A percentile compares a stretch with the other conserved stretches of the same genome.
Evolutionary conservation across 2,113 vertebrate genomes (phyloP).

Genomic region (Myotis brandtii): DNA sequence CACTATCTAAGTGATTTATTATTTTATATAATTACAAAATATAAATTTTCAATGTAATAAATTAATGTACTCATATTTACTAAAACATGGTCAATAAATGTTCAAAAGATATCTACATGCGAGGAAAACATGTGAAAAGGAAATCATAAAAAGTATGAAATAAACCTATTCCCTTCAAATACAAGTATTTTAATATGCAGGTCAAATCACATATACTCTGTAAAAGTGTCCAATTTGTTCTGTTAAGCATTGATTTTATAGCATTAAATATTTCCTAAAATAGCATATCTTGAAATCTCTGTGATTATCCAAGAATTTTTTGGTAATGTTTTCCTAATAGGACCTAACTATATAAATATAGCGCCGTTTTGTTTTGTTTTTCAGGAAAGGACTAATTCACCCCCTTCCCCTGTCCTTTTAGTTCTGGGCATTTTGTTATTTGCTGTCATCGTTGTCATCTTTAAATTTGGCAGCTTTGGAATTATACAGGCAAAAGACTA

Average conservation of each 20-base stretch:
- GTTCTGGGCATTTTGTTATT: neutral
- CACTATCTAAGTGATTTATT: neutral
- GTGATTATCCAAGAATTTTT: neutral
- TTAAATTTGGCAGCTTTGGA: slow-evolving; percentile 18
- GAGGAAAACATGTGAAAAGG: neutral
- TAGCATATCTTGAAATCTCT: neutral
- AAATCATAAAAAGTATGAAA: neutral
- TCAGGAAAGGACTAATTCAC: neutral
- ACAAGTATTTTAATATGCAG: neutral
- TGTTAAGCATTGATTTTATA: slow-evolving; percentile 15
- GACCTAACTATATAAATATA: neutral
- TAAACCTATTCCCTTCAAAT: neutral
- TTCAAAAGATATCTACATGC: neutral
- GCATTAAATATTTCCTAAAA: neutral
- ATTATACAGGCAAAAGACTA: neutral
- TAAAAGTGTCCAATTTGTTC: neutral
- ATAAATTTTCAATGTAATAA: neutral
- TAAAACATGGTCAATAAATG: neutral
- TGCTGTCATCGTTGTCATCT: neutral
- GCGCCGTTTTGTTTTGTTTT: neutral
- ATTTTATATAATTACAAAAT: neutral
- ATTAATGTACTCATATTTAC: neutral
- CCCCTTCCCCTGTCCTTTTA: neutral
- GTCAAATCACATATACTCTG: neutral
- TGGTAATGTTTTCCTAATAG: neutral